Evolutionary conservation across 2,113 vertebrate genomes (phyloP), one percentile per base, ranked within the genome.

Genomic region (Thalassoma bifasciatum): DNA sequence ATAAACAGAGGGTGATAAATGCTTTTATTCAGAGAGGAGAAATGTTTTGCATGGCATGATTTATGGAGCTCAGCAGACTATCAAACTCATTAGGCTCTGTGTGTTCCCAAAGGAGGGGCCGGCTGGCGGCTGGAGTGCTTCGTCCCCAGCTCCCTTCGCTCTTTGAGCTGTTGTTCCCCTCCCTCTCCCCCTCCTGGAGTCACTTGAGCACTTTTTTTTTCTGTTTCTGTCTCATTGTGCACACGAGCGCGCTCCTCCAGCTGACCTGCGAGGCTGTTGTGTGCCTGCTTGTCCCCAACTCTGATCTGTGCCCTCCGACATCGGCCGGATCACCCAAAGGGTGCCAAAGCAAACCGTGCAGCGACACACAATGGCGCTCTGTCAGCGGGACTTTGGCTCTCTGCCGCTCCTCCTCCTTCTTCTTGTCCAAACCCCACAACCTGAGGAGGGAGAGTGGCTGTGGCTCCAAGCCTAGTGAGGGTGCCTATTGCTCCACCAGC

Each of bases 31-130:
- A 96, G 95, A 96, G 96, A 96, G 95, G 95, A 97, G 98, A 97
- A 98, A 97, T 99, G 97, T 97, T 98, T 97, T 98, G 96, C 96
- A 97, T 98, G 97, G 94, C 95, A 95, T 99, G 97, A 99, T 98
- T 99, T 99, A 99, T 98, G 97, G 97, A 97, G 97, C 97, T 95
- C 96, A 97, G 95, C 94, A 98, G 96, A 98, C 97, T 96, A 98
- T 98, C 96, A 98, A 96, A 97, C 97, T 98, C 98, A 99, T 99
- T 99, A 99, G 96, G 95, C 95, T 92, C 93, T 89, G 90, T 93
- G 93, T 92, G 95, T 94, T 98, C 97, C 97, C 96, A 95, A 91
- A 96, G 96, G 97, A 97, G 94, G 94, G 93, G 91, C 92, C 89
- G 92, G 91, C 89, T 88, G 93, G 95, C 94, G 92, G 91, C 93